Evolutionary conservation across 2,797 vertebrate genomes (phyloP).

Genomic region (Siniperca undulata): DNA sequence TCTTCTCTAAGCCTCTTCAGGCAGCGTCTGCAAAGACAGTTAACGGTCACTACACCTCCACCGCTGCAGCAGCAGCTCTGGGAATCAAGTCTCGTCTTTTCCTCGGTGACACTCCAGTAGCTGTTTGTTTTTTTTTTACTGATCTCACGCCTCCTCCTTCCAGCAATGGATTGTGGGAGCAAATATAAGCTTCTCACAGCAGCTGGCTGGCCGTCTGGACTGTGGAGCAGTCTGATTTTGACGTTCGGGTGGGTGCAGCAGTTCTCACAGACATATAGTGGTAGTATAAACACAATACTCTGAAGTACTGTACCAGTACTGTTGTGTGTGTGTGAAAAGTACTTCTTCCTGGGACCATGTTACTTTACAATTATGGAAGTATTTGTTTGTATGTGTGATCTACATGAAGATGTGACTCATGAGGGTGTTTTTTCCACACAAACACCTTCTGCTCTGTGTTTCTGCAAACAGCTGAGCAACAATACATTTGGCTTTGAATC

Average conservation of each 20-base stretch:
- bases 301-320: constrained; percentile 49
- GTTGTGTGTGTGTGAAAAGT: constrained; percentile 46
- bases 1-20: constrained; percentile 45
- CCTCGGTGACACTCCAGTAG: constrained; percentile 36
- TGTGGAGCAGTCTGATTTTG: too few species aligned
- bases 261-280: constrained; percentile 9
- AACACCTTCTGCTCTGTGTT: not conserved
- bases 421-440: not conserved
- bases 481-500: not conserved
- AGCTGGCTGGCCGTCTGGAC: constrained; percentile 11
- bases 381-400: constrained; percentile 26
- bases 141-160: constrained; percentile 56
- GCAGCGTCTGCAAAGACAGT: constrained; percentile 77
- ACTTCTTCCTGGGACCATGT: constrained; percentile 60
- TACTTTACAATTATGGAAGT: constrained; percentile 53
- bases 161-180: constrained; percentile 48
- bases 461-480: not conserved
- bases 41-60: constrained; percentile 50
- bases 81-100: constrained; percentile 16
- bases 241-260: too few species aligned
- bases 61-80: constrained; percentile 14
- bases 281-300: constrained; percentile 28
- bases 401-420: constrained; percentile 16
- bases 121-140: not conserved
- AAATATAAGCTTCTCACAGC: constrained; percentile 21